These are phyloP conservation scores for Harpagifer antarcticus DNA, from an alignment of 2,797 vertebrate species.

Conservation along the genomic window DNA sequence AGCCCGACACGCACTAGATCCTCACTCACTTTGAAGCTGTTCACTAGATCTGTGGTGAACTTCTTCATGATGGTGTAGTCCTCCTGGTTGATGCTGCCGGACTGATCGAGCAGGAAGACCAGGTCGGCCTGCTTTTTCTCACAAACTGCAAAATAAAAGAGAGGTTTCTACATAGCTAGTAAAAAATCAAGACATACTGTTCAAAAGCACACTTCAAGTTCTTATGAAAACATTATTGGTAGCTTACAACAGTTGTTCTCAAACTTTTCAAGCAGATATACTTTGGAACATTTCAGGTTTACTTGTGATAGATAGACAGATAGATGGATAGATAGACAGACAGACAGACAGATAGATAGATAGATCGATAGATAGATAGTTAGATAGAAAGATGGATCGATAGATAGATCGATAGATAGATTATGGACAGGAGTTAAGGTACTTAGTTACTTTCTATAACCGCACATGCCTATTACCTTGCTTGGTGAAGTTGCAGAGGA, in stretches of 20 bases:
- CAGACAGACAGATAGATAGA: too few species aligned
- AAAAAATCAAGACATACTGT: too few species aligned
- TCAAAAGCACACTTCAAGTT: not conserved
- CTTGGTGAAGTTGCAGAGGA: slow-evolving; percentile 75
- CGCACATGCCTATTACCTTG: slow-evolving; percentile 74
- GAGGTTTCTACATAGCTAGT: not conserved
- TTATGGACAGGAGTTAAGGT: too few species aligned
- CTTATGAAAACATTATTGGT: not conserved
- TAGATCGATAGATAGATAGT: too few species aligned
- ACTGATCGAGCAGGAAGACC: slow-evolving; percentile 88
- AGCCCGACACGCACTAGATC: slow-evolving; percentile 82
- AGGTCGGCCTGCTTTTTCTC: slow-evolving; percentile 82
- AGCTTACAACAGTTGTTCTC: not conserved
- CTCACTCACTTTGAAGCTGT: slow-evolving; percentile 75
- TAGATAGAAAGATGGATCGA: too few species aligned
- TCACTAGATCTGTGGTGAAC: slow-evolving; percentile 80
- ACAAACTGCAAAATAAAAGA: slow-evolving; percentile 78
- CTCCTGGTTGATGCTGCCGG: slow-evolving; percentile 69
- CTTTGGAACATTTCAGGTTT: too few species aligned
- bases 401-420: too few species aligned
- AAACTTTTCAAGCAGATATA: too few species aligned
- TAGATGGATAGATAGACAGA: too few species aligned
- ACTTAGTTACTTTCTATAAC: too few species aligned
- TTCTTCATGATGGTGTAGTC: slow-evolving; percentile 84
- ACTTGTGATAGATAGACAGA: too few species aligned